Evolutionary conservation across 1,140 invertebrate genomes (phyloP), one percentile per base, ranked within the genome.

Genomic region (Drosophila melanica): DNA sequence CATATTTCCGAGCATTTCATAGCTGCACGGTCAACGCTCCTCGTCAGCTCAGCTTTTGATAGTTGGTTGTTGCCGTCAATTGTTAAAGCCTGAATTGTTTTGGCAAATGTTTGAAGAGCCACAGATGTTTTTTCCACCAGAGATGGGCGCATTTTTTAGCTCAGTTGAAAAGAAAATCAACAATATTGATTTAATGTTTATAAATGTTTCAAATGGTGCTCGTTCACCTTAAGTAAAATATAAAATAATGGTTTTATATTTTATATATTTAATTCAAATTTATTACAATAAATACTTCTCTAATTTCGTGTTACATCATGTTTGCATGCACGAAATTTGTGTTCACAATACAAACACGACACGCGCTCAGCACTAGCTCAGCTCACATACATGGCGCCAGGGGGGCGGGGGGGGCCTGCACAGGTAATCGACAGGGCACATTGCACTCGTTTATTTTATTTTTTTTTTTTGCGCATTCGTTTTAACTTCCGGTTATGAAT

Each of bases 401-500:
- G 2, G 10, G n/a, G 11, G 37, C 4, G 39, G 51, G 6, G 44
- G 63, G 48, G 41, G 42, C 8, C 50, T 14, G 39, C 16, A 47
- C 51, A 59, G 53, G 63, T 58, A 72, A 72, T 42, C 27, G 59
- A 45, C 20, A 53, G 45, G 60, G 58, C 75, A 68, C 70, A 77
- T 68, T 82, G 79, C 79, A 87, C 81, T 85, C 77, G 50, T 35
- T 53, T 48, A 0, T 6, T 35, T 9, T 9, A 10, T 35, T 35
- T 35, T 35, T 35, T 35, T 1, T 0, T 23, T 23, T 23, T 23
- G 2, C 2, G 33, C 8, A 10, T 35, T 9, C 33, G 66, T 37
- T 73, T 50, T 59, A 77, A 78, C 84, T 89, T 89, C 84, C 84
- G 84, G 85, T 90, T 89, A 89, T 89, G 85, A 84, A 80, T 69